Base-by-base conservation (phyloP, 2,113 vertebrate genomes). In the Sterrhoptilus dennistouni region DNA sequence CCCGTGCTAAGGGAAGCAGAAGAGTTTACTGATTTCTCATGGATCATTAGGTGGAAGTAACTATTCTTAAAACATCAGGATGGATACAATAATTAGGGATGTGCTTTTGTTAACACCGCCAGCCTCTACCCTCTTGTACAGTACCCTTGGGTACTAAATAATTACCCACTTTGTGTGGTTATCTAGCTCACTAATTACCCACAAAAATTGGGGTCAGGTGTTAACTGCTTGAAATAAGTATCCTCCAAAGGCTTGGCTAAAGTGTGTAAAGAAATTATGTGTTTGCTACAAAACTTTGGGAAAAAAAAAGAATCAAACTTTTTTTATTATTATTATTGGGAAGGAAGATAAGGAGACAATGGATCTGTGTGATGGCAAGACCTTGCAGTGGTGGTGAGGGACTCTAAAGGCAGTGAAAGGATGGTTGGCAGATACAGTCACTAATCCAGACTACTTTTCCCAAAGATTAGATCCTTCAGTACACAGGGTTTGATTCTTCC, bases 161-260 rank as follows among this genome's bases (percentile, higher is more conserved):
- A 98, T 98, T 98, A 98, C 98, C 98, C 98, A 98, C 96, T 98
- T 98, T 98, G 98, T 98, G 97, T 98, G 98, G 98, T 98, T 98
- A 98, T 98, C 98, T 97, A 98, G 98, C 97, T 98, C 98, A 98
- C 98, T 98, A 98, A 98, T 98, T 98, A 98, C 98, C 98, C 98
- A 98, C 98, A 98, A 98, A 98, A 98, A 98, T 98, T 98, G 98
- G 98, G 98, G 98, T 98, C 98, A 98, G 98, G 98, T 98, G 98
- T 98, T 98, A 98, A 98, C 98, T 97, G 98, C 98, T 97, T 95
- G 97, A 98, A 98, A 98, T 98, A 98, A 98, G 98, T 97, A 98
- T 98, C 97, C 98, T 98, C 98, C 88, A 91, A 98, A 98, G 98
- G 95, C 90, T 95, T 85, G 59, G 35, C 89, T 95, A 93, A 96